These are phyloP conservation scores for Pachydiplax longipennis DNA, from an alignment of 2,888 invertebrate species.

Conservation along the genomic window DNA sequence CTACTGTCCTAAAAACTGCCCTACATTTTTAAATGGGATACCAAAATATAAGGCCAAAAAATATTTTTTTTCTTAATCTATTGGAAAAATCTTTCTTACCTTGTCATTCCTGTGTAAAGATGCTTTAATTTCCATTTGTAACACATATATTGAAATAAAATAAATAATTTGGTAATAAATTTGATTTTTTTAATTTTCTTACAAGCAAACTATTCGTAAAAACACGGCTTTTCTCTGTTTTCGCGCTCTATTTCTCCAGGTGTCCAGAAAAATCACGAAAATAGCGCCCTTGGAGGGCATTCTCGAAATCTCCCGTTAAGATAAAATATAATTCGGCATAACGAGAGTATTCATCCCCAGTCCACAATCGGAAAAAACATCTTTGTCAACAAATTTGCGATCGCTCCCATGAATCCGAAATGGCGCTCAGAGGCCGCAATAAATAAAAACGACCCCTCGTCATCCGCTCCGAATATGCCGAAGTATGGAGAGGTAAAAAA, in stretches of 20 bases:
- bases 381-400: conserved; percentile 23
- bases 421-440: background rate
- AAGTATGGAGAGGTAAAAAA: background rate
- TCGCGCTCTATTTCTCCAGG: background rate
- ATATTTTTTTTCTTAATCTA: too few species aligned
- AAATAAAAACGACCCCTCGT: conserved; percentile 4
- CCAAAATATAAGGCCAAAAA: too few species aligned
- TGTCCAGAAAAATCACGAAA: background rate
- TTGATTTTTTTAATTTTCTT: background rate
- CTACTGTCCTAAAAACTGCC: too few species aligned
- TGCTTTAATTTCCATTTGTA: too few species aligned
- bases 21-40: too few species aligned
- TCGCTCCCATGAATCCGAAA: background rate
- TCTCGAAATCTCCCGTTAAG: background rate
- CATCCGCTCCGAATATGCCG: background rate
- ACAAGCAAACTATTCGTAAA: too few species aligned
- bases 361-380: background rate
- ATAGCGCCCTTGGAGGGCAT: background rate
- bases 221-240: background rate
- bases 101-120: too few species aligned
- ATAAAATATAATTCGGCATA: background rate
- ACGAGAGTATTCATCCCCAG: conserved; percentile 6
- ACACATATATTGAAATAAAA: too few species aligned
- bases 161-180: background rate
- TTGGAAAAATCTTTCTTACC: too few species aligned